Evolutionary conservation across 2,113 vertebrate genomes (phyloP).

Genomic region (Equus quagga): DNA sequence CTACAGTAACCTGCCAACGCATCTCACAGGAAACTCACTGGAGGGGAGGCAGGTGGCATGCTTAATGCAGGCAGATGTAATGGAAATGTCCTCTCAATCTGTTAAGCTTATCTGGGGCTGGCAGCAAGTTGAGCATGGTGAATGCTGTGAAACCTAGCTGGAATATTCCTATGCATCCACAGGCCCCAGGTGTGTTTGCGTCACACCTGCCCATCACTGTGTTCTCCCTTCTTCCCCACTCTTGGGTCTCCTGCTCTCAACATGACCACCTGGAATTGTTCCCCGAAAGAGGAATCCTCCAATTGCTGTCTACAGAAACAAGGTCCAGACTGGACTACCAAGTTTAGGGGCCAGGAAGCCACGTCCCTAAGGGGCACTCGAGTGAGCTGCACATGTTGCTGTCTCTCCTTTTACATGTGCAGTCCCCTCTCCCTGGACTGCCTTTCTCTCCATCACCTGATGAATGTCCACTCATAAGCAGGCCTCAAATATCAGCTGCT

Average conservation of each 20-base stretch:
- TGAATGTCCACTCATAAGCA: neutral
- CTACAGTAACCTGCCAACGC: slow-evolving; percentile 87
- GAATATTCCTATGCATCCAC: slow-evolving; percentile 74
- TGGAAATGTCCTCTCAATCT: slow-evolving; percentile 90
- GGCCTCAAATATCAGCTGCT: neutral
- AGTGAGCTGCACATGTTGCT: rapidly evolving
- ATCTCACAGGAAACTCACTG: slow-evolving; percentile 89
- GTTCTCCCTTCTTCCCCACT: neutral
- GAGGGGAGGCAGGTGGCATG: slow-evolving; percentile 87
- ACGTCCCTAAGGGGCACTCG: rapidly evolving
- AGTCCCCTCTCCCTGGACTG: neutral
- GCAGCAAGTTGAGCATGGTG: slow-evolving; percentile 72
- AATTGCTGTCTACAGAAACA: neutral
- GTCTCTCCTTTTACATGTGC: neutral
- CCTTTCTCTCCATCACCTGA: neutral
- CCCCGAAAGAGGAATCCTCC: neutral
- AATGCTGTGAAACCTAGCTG: slow-evolving; percentile 72
- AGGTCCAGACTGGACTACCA: neutral
- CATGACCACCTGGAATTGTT: neutral
- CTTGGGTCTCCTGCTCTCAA: neutral
- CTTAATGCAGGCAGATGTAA: slow-evolving; percentile 88
- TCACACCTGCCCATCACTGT: neutral
- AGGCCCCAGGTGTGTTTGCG: slow-evolving; percentile 61
- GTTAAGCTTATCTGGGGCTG: slow-evolving; percentile 85
- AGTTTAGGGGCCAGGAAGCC: neutral